Evolutionary conservation across 2,888 invertebrate species (phyloP).

Genomic region (Papilio gigon): DNA sequence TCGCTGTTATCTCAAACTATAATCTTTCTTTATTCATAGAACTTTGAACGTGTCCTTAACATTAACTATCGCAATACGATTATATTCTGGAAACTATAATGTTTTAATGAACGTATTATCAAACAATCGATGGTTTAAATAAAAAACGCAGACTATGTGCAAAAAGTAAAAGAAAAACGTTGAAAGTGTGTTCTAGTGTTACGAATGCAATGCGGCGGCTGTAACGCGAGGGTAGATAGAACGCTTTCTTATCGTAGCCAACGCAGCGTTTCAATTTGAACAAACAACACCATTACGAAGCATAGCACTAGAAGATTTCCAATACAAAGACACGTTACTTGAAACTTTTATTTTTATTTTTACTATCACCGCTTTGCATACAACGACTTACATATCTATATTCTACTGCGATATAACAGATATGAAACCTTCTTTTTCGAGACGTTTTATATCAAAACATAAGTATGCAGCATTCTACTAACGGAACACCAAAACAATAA

Average conservation of each 20-base stretch:
- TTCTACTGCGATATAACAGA: not conserved
- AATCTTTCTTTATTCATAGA: not conserved
- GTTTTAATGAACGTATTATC: too few species aligned
- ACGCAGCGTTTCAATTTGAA: slow-evolving; percentile 9
- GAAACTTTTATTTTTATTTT: not conserved
- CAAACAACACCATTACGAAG: slow-evolving; percentile 5
- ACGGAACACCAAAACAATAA: too few species aligned
- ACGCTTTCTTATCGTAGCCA: slow-evolving; percentile 22
- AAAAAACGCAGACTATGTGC: not conserved
- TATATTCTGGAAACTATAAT: not conserved
- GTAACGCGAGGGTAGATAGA: slow-evolving; percentile 4
- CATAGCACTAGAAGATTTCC: not conserved
- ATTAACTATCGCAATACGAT: too few species aligned
- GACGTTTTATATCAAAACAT: too few species aligned
- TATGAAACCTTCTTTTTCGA: too few species aligned
- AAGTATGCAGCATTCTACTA: too few species aligned
- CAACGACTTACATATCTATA: not conserved
- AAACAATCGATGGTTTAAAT: not conserved
- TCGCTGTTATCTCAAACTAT: slow-evolving; percentile 8
- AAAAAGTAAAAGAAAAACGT: not conserved
- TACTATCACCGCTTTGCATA: not conserved
- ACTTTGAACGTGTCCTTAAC: not conserved
- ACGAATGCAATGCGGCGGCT: not conserved
- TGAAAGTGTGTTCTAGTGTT: not conserved
- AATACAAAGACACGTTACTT: not conserved